phyloP scores from a whole-genome alignment of 2,113 vertebrate species.

The Sturnus vulgaris region DNA sequence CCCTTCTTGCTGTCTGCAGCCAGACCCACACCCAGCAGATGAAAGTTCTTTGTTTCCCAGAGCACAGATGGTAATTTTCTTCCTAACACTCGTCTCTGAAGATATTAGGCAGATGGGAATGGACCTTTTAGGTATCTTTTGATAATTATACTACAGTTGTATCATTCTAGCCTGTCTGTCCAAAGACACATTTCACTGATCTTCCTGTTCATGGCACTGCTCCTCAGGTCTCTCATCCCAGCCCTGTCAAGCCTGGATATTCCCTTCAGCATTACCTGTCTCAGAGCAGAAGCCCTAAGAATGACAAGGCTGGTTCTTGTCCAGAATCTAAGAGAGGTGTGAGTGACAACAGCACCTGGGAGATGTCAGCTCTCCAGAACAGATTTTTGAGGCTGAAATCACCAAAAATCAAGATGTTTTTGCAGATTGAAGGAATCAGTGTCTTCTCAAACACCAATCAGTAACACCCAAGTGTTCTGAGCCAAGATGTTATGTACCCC shows the following conservation, averaged over 20 bases:
- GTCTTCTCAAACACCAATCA: not conserved
- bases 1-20: not conserved
- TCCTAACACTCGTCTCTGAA: not conserved
- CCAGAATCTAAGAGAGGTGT: not conserved
- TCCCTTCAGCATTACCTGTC: not conserved
- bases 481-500: not conserved
- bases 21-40: not conserved
- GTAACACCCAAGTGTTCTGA: not conserved
- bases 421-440: not conserved
- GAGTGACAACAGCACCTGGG: not conserved
- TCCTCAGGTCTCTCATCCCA: not conserved
- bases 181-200: not conserved
- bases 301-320: not conserved
- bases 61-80: not conserved
- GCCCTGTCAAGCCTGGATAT: rapidly evolving
- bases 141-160: not conserved
- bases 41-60: not conserved
- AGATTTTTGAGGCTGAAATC: not conserved
- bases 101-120: not conserved
- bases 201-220: not conserved
- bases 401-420: not conserved
- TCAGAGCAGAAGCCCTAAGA: not conserved
- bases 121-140: not conserved
- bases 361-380: not conserved
- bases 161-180: not conserved